These are phyloP conservation scores for Nettapus auritus DNA, from an alignment of 2,113 vertebrate species.

Conservation along the genomic window DNA sequence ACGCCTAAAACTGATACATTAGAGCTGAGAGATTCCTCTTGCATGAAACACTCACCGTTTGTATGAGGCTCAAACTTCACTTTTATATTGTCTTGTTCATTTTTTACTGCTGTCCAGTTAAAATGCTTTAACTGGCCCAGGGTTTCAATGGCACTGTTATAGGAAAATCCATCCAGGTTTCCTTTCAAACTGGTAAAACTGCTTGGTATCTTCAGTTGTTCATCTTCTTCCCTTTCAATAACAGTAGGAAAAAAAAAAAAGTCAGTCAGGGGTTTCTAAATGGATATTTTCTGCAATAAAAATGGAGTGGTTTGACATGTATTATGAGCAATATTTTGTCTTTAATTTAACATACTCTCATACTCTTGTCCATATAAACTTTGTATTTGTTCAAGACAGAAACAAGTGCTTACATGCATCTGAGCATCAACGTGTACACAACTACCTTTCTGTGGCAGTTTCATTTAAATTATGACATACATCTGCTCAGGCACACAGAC, in stretches of 20 bases:
- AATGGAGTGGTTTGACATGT: neutral
- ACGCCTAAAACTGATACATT: conserved; percentile 73
- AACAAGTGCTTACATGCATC: neutral
- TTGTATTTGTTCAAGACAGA: neutral
- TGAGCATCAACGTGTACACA: neutral
- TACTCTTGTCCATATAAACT: neutral
- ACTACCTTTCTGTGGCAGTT: neutral
- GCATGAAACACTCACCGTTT: conserved; percentile 72
- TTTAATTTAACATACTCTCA: neutral
- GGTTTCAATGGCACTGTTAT: conserved; percentile 73
- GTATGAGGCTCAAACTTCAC: conserved; percentile 70
- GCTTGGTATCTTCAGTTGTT: conserved; percentile 63
- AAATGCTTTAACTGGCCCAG: conserved; percentile 76
- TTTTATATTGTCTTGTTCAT: conserved; percentile 76
- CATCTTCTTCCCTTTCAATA: conserved; percentile 70
- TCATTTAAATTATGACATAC: neutral
- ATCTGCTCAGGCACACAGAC: neutral
- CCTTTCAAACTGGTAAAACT: conserved; percentile 72
- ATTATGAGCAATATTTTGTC: neutral
- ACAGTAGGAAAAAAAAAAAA: conserved; percentile 28
- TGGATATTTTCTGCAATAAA: neutral
- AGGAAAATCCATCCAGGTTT: conserved; percentile 72
- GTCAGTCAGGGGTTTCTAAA: neutral
- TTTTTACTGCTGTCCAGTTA: conserved; percentile 82
- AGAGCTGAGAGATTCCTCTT: conserved; percentile 77